A percentile compares a stretch with the other conserved stretches of the same genome.
These are phyloP conservation scores for Tragelaphus strepsiceros DNA, from an alignment of 2,113 vertebrate genomes.

Conservation along the genomic window DNA sequence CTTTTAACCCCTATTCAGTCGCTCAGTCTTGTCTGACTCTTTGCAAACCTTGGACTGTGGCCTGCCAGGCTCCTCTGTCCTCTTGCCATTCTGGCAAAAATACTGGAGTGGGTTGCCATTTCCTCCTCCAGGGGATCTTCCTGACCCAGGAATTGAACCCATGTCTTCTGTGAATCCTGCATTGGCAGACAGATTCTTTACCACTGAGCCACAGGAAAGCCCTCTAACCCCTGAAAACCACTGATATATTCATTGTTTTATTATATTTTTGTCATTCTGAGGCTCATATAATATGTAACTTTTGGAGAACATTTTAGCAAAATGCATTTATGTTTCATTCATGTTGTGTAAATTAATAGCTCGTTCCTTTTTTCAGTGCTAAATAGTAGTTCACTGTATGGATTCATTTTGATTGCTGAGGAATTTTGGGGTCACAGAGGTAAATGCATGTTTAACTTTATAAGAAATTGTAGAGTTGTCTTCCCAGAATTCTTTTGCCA, in stretches of 20 bases:
- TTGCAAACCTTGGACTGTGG: neutral
- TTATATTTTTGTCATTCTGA: neutral
- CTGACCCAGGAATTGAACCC: neutral
- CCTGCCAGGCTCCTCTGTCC: neutral
- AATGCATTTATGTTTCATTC: neutral
- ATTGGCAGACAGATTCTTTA: neutral
- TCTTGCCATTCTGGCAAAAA: neutral
- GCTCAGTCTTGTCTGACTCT: neutral
- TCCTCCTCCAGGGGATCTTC: neutral
- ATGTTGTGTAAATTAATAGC: neutral
- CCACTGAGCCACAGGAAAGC: neutral
- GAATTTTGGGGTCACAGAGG: neutral
- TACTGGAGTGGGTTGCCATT: neutral
- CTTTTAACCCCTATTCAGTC: neutral
- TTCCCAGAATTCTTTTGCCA: neutral
- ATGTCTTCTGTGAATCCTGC: neutral
- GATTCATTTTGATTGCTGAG: neutral
- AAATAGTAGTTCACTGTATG: neutral
- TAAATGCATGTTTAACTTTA: neutral
- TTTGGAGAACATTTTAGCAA: neutral
- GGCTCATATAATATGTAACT: neutral
- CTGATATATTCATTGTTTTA: neutral
- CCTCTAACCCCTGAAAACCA: neutral
- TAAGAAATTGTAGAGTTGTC: neutral
- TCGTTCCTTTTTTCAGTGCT: neutral